phyloP scores from a whole-genome alignment of 2,888 invertebrate species.

The Erynnis tages region DNA sequence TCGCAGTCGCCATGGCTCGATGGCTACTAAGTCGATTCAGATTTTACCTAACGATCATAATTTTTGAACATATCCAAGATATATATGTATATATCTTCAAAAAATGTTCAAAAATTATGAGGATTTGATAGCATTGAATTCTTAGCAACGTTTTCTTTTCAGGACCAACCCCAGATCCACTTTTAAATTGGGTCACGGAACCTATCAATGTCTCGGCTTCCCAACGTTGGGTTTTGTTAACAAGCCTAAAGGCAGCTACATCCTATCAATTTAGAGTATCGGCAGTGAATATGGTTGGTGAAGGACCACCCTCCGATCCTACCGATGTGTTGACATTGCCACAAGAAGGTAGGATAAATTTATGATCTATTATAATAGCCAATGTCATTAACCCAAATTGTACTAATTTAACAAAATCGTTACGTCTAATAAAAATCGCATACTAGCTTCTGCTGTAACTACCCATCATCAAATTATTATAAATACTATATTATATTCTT shows the following conservation, averaged over 20 bases:
- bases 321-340: constrained; percentile 95
- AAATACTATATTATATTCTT: constrained; percentile 63
- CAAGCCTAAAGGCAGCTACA: constrained; percentile 95
- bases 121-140: too few species aligned
- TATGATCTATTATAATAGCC: neutral
- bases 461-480: constrained; percentile 31
- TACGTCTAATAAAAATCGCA: neutral
- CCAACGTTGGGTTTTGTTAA: constrained; percentile 89
- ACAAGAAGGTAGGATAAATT: constrained; percentile 89
- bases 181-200: constrained; percentile 94
- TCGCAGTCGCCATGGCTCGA: constrained; percentile 98
- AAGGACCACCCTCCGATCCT: constrained; percentile 94
- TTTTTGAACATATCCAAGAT: too few species aligned
- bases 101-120: too few species aligned
- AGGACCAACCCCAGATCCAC: constrained; percentile 93
- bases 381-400: too few species aligned
- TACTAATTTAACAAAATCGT: too few species aligned
- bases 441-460: neutral
- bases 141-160: too few species aligned
- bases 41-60: too few species aligned
- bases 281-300: constrained; percentile 97
- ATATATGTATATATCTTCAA: too few species aligned
- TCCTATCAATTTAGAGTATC: constrained; percentile 98
- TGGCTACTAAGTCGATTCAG: constrained; percentile 96
- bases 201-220: constrained; percentile 91